Base-by-base conservation (phyloP, 2,888 invertebrate species). In the Kuschelorhynchus macadamiae region DNA sequence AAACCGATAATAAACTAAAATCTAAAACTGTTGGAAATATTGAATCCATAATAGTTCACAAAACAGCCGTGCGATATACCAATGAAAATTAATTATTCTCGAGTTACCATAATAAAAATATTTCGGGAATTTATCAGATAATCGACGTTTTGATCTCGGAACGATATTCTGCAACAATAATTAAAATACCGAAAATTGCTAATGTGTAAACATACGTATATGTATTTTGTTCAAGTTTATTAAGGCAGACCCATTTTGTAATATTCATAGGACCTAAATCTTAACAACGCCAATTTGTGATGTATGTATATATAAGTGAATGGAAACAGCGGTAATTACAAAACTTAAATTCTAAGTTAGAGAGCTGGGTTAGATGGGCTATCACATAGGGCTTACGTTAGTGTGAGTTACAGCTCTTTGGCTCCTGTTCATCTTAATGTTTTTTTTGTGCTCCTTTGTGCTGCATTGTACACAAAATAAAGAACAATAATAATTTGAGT, bases 321-420 rank as follows among this genome's bases (percentile, higher is more conserved):
- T 79, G 80, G 81, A 81, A 81, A 81, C 76, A 46, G 42, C 64
- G 20, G 21, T 44, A 49, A 56, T 36, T 50, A 47, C 21, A 65
- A 49, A 68, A 69, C 56, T 55, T 65, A 65, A 39, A 21, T 30
- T 33, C 57, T 76, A 76, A 75, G 77, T 80, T 78, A 82, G 82
- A 82, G 82, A 82, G 82, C 82, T 81, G 80, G 80, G 80, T 82
- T 81, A 81, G 55, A 61, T 79, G 80, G 77, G 80, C 81, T 82
- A 82, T 82, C 82, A 82, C 82, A 82, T n/a, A 81, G 80, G 81
- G 78, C 79, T 79, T 81, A 82, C 78, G 79, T 81, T 82, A 82
- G 81, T 82, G 81, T 81, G 81, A 81, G 81, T 80, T 80, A 81
- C 82, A 81, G 82, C 82, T 82, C 82, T 82, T 82, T 82, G 81